These are phyloP conservation scores for Harpagifer antarcticus DNA, from an alignment of 2,797 vertebrate species.

Conservation along the genomic window DNA sequence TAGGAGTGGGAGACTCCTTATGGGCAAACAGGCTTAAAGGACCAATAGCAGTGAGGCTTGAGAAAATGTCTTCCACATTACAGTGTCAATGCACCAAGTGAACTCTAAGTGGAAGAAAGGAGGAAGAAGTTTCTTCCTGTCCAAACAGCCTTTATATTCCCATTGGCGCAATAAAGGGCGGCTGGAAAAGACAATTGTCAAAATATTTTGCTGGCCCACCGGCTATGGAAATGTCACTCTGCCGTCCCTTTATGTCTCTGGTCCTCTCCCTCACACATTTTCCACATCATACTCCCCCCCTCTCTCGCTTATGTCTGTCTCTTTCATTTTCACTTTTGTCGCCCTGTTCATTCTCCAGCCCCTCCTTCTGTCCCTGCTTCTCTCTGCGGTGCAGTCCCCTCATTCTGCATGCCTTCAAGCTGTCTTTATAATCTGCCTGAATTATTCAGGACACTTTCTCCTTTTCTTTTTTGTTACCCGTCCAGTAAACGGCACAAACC, in stretches of 20 bases:
- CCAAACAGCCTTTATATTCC: constrained; percentile 12
- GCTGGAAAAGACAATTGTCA: constrained; percentile 24
- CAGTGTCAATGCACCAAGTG: constrained; percentile 16
- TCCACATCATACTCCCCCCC: constrained; percentile 23
- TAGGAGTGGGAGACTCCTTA: background rate
- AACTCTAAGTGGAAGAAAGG: constrained; percentile 3
- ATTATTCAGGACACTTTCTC: constrained; percentile 67
- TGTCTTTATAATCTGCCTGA: constrained; percentile 50
- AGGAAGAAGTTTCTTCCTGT: constrained; percentile 26
- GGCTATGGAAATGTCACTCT: constrained; percentile 49
- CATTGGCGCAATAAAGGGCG: constrained; percentile 3
- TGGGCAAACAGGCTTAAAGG: background rate
- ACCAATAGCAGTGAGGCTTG: background rate
- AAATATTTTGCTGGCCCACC: constrained; percentile 11
- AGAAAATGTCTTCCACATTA: constrained; percentile 16
- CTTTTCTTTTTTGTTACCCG: constrained; percentile 13
- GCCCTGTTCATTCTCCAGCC: constrained; percentile 24
- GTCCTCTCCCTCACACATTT: constrained; percentile 36
- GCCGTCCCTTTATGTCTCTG: constrained; percentile 10
- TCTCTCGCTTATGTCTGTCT: constrained; percentile 18
- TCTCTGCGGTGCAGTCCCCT: constrained; percentile 42
- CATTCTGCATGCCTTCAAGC: constrained; percentile 55
- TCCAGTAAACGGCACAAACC: constrained; percentile 36
- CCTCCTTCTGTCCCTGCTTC: constrained; percentile 38
- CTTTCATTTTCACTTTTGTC: constrained; percentile 44